These are phyloP conservation scores for Tupaia tana DNA, from an alignment of 2,113 vertebrate genomes.

Conservation along the genomic window DNA sequence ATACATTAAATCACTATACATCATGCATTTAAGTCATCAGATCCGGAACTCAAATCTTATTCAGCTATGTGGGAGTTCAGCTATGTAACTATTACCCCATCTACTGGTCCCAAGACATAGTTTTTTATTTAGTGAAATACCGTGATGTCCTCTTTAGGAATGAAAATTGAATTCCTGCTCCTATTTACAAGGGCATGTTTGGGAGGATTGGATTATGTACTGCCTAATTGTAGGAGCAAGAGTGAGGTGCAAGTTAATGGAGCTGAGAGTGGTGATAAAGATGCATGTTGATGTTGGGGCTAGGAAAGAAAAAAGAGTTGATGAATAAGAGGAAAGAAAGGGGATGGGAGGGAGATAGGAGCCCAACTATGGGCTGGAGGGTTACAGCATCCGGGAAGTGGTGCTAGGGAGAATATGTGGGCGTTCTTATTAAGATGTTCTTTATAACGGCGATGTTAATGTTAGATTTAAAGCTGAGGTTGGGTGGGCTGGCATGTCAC, in stretches of 20 bases:
- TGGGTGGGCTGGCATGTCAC: neutral
- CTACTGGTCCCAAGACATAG: too few relatives aligned
- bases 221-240: neutral
- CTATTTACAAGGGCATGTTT: neutral
- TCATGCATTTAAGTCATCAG: too few relatives aligned
- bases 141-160: neutral
- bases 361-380: neutral
- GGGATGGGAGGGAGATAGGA: accelerated
- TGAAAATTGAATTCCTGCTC: neutral
- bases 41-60: too few relatives aligned
- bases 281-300: neutral
- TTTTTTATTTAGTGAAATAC: neutral
- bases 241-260: neutral
- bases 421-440: neutral
- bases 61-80: too few relatives aligned
- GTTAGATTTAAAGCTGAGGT: neutral
- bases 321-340: neutral
- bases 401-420: too few relatives aligned
- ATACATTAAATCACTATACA: too few relatives aligned
- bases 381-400: too few relatives aligned
- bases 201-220: neutral
- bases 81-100: too few relatives aligned
- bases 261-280: neutral
- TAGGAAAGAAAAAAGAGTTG: neutral
- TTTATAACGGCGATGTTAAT: neutral